Evolutionary conservation across 2,888 invertebrate genomes (phyloP).

Genomic region (Ichneumon xanthorius): DNA sequence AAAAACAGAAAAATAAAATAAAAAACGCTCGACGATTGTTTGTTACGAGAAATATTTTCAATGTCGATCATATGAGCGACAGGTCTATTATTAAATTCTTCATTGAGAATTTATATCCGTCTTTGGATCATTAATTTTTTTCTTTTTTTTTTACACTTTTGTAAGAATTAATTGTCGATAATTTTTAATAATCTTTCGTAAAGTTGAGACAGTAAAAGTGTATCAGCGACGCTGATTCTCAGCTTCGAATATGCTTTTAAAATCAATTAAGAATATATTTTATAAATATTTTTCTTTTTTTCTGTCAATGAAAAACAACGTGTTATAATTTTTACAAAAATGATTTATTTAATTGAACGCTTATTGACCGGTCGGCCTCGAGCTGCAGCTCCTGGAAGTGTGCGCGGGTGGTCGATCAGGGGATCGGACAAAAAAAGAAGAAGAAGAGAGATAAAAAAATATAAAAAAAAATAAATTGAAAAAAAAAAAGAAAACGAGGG

Average conservation of each 20-base stretch:
- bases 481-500: constrained; percentile 60
- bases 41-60: constrained; percentile 35
- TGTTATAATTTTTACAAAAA: constrained; percentile 41
- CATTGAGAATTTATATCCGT: constrained; percentile 69
- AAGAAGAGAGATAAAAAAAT: not conserved
- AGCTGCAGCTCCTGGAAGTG: constrained; percentile 58
- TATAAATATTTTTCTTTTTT: not conserved
- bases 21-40: not conserved
- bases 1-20: not conserved
- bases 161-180: not conserved
- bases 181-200: not conserved
- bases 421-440: constrained; percentile 40
- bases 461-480: not conserved
- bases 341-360: constrained; percentile 54
- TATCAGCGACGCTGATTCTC: not conserved
- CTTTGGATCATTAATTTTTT: constrained; percentile 14
- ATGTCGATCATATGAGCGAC: constrained; percentile 59
- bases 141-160: not conserved
- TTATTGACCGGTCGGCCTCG: constrained; percentile 67
- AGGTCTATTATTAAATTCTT: constrained; percentile 67
- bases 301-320: not conserved
- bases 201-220: not conserved
- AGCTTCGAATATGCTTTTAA: not conserved
- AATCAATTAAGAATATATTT: not conserved
- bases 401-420: constrained; percentile 62